Conservation (phyloP, 2,797 vertebrate genomes). For the Typhlichthys eigenmanni region DNA sequence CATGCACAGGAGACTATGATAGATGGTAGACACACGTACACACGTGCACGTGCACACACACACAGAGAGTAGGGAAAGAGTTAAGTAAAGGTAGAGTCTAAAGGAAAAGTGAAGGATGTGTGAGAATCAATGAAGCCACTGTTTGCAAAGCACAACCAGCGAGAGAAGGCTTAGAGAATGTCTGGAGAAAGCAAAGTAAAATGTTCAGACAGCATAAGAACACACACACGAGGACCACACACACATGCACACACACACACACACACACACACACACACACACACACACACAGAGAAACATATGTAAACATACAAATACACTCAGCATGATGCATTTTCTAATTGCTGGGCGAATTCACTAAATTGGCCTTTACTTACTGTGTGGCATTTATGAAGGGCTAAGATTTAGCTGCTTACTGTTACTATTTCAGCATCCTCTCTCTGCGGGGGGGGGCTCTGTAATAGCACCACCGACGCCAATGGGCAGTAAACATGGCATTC, state of each 20-base stretch:
- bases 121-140: conserved; percentile 58
- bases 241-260: conserved; percentile 18
- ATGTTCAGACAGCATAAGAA: conserved; percentile 37
- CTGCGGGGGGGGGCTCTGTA: conserved; percentile 35
- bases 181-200: conserved; percentile 40
- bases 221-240: conserved; percentile 36
- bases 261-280: conserved; percentile 27
- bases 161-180: not conserved
- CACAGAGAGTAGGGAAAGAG: conserved; percentile 13
- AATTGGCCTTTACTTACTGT: conserved; percentile 37
- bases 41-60: conserved; percentile 20
- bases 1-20: not conserved
- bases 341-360: conserved; percentile 37
- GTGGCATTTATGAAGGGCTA: conserved; percentile 28
- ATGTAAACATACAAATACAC: conserved; percentile 26
- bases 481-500: conserved; percentile 28
- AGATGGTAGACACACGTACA: conserved; percentile 7
- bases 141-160: conserved; percentile 38
- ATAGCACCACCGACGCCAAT: conserved; percentile 29
- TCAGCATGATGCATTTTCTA: conserved; percentile 34
- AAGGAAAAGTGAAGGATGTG: conserved; percentile 36
- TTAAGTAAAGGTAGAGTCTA: conserved; percentile 28
- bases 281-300: conserved; percentile 15
- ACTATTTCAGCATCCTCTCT: conserved; percentile 41
- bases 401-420: conserved; percentile 41